Evolutionary conservation across 2,113 vertebrate genomes (phyloP).

Genomic region (Jacana jacana): DNA sequence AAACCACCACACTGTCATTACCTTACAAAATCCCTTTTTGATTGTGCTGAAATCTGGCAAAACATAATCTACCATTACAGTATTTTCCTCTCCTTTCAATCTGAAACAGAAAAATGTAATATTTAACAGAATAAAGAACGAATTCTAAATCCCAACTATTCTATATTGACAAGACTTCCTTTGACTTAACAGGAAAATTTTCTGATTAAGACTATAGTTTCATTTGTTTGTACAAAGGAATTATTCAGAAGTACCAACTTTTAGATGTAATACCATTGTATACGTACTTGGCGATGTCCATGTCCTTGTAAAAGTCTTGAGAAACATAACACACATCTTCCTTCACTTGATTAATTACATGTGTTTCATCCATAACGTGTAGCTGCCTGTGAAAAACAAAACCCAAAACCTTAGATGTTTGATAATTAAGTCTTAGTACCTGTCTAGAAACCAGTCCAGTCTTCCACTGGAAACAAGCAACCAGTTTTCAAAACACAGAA

Average conservation of each 20-base stretch:
- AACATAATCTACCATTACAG: slow-evolving; percentile 92
- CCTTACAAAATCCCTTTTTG: slow-evolving; percentile 99
- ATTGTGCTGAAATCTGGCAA: slow-evolving; percentile 98
- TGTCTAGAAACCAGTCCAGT: background rate
- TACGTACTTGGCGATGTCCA: slow-evolving; percentile 93
- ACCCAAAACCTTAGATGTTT: background rate
- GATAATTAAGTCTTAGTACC: background rate
- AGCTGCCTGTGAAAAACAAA: slow-evolving; percentile 81
- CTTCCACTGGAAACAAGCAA: background rate
- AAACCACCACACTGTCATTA: slow-evolving; percentile 51
- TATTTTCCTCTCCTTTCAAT: slow-evolving; percentile 93
- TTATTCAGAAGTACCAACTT: background rate
- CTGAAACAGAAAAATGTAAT: slow-evolving; percentile 73
- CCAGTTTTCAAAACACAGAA: background rate
- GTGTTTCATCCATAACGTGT: slow-evolving; percentile 98
- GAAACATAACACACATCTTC: slow-evolving; percentile 98
- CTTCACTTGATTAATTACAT: slow-evolving; percentile 98
- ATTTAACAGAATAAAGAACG: background rate
- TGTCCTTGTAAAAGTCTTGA: slow-evolving; percentile 93
- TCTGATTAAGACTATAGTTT: background rate
- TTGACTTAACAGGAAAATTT: background rate
- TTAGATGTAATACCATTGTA: background rate
- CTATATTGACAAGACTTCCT: background rate
- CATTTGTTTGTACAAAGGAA: background rate
- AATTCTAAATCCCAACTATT: background rate